Conservation (phyloP, 1,140 invertebrate species). For the Drosophila nasuta region DNA sequence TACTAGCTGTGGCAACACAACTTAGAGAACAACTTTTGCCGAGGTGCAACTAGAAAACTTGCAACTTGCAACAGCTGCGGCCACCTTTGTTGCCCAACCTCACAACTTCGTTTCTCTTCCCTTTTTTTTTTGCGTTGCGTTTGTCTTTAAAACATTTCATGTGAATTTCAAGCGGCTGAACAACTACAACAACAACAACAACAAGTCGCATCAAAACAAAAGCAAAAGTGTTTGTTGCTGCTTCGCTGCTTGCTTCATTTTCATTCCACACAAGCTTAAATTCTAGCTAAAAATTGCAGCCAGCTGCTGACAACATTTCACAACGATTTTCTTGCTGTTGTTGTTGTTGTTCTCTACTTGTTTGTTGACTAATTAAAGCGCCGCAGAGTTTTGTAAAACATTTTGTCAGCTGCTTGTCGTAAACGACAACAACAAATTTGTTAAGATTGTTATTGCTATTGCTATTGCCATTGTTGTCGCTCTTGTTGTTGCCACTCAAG, state of each 20-base stretch:
- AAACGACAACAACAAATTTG: conserved; percentile 18
- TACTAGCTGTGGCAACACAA: conserved; percentile 36
- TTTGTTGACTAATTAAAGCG: conserved; percentile 49
- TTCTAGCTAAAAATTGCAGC: conserved; percentile 72
- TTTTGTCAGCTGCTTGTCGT: conserved; percentile 39
- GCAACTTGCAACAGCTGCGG: conserved; percentile 37
- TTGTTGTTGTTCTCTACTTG: conserved; percentile 16
- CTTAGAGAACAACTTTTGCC: conserved; percentile 31
- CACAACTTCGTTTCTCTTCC: not conserved
- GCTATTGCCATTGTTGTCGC: conserved; percentile 1
- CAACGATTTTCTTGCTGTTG: conserved; percentile 1
- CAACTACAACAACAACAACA: not conserved
- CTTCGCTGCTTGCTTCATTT: conserved; percentile 45
- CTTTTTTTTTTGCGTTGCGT: not conserved
- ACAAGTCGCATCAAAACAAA: conserved; percentile 43
- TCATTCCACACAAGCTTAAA: conserved; percentile 48
- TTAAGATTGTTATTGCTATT: conserved; percentile 15
- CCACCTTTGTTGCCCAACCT: conserved; percentile 6
- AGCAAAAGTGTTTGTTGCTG: conserved; percentile 66
- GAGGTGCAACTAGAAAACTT: conserved; percentile 63
- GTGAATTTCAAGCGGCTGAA: conserved; percentile 30
- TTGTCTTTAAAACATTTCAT: conserved; percentile 37
- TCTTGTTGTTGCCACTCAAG: not conserved
- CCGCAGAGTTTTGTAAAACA: conserved; percentile 44
- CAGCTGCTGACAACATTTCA: conserved; percentile 56